Evolutionary conservation across 2,113 vertebrate species (phyloP), one percentile per base, ranked within the genome.

Genomic region (Oxyura jamaicensis): DNA sequence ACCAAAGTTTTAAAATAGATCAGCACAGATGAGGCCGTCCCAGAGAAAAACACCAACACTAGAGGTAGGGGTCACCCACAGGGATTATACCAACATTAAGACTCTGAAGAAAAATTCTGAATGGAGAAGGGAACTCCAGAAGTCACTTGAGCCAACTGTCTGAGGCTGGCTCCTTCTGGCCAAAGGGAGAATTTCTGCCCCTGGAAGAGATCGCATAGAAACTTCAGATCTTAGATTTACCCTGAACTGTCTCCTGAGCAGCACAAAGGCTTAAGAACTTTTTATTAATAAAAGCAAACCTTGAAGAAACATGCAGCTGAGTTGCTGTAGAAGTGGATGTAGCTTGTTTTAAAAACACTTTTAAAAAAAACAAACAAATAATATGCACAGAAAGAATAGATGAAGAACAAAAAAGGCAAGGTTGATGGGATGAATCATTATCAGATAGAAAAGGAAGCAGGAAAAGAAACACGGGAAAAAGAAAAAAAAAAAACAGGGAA

Each of bases 391-490:
- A 44, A 69, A 68, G 26, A 8, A 65, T 8, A 80, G 65, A 71
- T 22, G 48, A 22, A 83, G 26, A 93, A 33, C 66, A 88, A 65
- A 94, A 81, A 50, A 88, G 26, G 41, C 21, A 81, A 86, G 22
- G 29, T 5, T 58, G 16, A 9, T 65, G 21, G 36, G 19, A 82
- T 36, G 52, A 88, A 67, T 67, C 29, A 68, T 63, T 75, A 83
- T 22, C 1, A 1, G 50, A 41, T 13, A 68, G 62, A 90, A 75
- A 10, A 69, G 11, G 19, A 89, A 41, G 53, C 36, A 80, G 16
- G 36, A 72, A 86, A 88, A 86, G 76, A 91, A 92, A 88, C 8
- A 55, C 8, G 39, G 86, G 78, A 67, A 53, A 36, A 84, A 88
- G 78, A 67, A 53, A 36, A 84, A 91, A 91, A 79, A 91, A 63